phyloP scores from a whole-genome alignment of 1,140 invertebrate genomes.

The Reticulitermes speratus region DNA sequence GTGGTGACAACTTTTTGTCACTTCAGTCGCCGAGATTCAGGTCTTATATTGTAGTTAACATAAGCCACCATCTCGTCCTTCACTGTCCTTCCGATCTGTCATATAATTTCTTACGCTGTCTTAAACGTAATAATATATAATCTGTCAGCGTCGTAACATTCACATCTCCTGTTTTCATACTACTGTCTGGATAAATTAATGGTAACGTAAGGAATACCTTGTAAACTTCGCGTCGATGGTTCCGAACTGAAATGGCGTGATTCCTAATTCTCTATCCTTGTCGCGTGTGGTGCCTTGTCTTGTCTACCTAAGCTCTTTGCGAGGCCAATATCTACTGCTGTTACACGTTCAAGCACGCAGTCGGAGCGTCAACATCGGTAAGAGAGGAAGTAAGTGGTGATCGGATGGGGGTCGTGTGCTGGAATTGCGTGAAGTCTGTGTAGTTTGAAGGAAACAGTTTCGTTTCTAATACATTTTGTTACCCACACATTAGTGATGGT shows the following conservation, averaged over 20 bases:
- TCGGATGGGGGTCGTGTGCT: constrained; percentile 20
- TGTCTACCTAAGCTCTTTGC: constrained; percentile 5
- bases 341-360: background rate
- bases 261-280: constrained; percentile 12
- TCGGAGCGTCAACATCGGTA: background rate
- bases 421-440: background rate
- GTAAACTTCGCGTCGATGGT: background rate
- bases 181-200: background rate
- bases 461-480: background rate
- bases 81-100: no score
- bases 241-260: background rate
- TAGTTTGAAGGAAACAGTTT: background rate
- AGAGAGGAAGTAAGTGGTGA: background rate
- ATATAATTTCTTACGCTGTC: no score
- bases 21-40: no score
- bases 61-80: no score
- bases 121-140: no score
- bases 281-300: background rate
- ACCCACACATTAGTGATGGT: constrained; percentile 22
- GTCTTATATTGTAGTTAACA: no score
- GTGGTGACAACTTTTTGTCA: no score
- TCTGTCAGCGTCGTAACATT: background rate
- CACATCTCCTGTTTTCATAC: background rate
- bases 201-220: background rate
- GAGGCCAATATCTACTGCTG: constrained; percentile 6